Percentiles rank a stretch among this genome's conserved stretches.
These are phyloP conservation scores for Nerophis ophidion DNA, from an alignment of 2,113 vertebrate genomes.

Conservation along the genomic window DNA sequence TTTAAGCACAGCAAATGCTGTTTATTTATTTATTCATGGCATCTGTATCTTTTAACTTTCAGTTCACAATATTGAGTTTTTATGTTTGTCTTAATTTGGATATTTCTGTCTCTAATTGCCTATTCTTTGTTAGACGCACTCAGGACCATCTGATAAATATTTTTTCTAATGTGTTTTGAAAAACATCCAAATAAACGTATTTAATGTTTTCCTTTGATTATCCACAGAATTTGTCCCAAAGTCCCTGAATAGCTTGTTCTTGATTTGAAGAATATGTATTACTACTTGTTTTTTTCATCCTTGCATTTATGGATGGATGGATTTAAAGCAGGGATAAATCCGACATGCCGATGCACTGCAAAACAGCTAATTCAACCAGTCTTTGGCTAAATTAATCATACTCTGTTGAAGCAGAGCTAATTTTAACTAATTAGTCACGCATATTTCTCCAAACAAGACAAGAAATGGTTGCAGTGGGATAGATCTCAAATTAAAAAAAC, in stretches of 20 bases:
- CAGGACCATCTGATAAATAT: neutral
- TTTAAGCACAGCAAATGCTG: conserved; percentile 14
- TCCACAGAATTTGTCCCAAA: no score
- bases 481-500: conserved; percentile 34
- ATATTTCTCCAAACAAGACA: conserved; percentile 19
- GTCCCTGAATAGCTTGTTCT: no score
- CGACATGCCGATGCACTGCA: conserved; percentile 2
- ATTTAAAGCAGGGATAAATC: conserved; percentile 7
- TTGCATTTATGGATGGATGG: neutral
- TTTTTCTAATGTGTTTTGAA: no score
- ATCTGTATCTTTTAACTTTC: conserved; percentile 11
- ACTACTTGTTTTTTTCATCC: no score
- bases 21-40: conserved; percentile 9
- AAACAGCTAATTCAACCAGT: conserved; percentile 4
- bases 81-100: conserved; percentile 27
- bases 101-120: conserved; percentile 26
- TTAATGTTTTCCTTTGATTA: no score
- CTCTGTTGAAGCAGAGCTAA: conserved; percentile 9
- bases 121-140: conserved; percentile 24
- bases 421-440: conserved; percentile 33
- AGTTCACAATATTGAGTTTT: neutral
- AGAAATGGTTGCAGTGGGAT: conserved; percentile 16
- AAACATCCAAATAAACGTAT: no score
- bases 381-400: conserved; percentile 21
- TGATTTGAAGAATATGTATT: no score